Percentiles rank a stretch among this genome's conserved stretches.
Conservation (phyloP, 2,888 invertebrate species). For the Athripsodes cinereus region DNA sequence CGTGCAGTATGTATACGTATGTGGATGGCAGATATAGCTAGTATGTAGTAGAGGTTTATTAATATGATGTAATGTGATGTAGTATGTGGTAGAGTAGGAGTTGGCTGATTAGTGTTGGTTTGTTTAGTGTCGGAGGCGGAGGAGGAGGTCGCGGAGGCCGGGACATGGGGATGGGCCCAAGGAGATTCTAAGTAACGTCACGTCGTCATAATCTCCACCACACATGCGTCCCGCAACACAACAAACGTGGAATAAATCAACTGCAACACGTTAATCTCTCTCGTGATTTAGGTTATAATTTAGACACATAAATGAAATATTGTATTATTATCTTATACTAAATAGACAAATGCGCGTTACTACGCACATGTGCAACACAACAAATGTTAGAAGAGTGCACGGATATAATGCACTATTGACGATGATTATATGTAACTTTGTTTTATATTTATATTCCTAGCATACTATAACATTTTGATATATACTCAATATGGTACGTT, state of each 20-base stretch:
- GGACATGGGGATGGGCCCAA: conserved; percentile 41
- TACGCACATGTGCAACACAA: not conserved
- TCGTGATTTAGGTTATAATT: conserved; percentile 1
- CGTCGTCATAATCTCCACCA: not conserved
- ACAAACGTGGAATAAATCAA: not conserved
- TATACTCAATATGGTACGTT: too few species aligned
- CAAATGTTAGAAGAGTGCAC: too few species aligned
- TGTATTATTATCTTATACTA: not conserved
- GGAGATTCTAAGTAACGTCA: conserved; percentile 29
- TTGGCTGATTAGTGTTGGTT: conserved; percentile 23
- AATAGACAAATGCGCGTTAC: not conserved
- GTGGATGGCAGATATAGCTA: too few species aligned
- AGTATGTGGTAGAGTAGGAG: not conserved
- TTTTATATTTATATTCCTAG: too few species aligned
- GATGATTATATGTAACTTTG: too few species aligned
- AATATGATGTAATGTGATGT: not conserved
- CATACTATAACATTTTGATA: too few species aligned
- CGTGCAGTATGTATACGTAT: too few species aligned
- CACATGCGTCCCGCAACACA: not conserved
- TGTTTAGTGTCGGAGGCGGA: conserved; percentile 33
- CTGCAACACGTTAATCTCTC: not conserved
- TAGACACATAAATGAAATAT: not conserved
- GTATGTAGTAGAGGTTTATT: too few species aligned
- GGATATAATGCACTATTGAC: too few species aligned
- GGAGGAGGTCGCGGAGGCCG: conserved; percentile 38